Percentiles rank a stretch among this genome's conserved stretches.
Conservation (phyloP, 2,888 invertebrate species). For the Nezara viridula region DNA sequence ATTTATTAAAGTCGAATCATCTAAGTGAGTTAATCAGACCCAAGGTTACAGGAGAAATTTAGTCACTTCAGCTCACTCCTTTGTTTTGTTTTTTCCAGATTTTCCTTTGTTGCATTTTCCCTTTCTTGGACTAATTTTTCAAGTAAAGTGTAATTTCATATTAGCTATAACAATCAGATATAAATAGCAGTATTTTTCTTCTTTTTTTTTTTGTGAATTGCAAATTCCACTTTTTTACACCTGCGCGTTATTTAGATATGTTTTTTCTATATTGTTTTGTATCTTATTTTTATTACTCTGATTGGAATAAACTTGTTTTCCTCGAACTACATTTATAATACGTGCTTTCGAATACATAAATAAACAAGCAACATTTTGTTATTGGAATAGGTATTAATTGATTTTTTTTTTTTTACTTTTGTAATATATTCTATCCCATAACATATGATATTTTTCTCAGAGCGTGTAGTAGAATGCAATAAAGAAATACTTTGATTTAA, state of each 20-base stretch:
- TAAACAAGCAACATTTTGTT: not conserved
- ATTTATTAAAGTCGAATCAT: constrained; percentile 33
- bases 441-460: not conserved
- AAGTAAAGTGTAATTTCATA: too few species aligned
- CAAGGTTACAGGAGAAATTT: not conserved
- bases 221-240: not conserved
- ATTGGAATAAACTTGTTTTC: not conserved
- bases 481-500: too few species aligned
- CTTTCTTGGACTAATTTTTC: too few species aligned
- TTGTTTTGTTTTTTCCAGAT: not conserved
- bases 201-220: not conserved
- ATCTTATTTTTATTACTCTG: not conserved
- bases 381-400: not conserved
- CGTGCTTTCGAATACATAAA: not conserved
- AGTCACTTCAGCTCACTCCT: not conserved
- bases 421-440: not conserved
- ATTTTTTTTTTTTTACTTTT: not conserved
- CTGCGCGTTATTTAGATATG: not conserved
- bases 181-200: not conserved
- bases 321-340: not conserved
- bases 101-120: not conserved
- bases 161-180: not conserved
- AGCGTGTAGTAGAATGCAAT: not conserved
- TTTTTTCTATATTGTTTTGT: not conserved
- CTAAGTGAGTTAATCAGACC: constrained; percentile 26